phyloP scores from a whole-genome alignment of 2,888 invertebrate genomes.

The Fabriciana adippe region DNA sequence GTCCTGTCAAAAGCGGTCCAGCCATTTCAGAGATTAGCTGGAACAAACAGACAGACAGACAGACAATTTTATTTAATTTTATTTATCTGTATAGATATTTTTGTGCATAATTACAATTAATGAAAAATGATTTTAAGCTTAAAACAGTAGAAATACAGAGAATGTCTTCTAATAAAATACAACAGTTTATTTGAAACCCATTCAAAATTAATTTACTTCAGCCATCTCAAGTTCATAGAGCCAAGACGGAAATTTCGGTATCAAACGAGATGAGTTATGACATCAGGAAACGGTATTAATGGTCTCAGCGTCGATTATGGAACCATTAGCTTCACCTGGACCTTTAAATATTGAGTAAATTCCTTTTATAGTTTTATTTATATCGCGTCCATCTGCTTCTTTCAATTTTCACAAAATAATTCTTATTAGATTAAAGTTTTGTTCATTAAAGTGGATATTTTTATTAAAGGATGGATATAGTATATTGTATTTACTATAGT shows the following conservation, averaged over 20 bases:
- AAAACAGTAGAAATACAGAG: background rate
- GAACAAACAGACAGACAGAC: too few relatives aligned
- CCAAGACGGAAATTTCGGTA: conserved; percentile 38
- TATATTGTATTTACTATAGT: too few relatives aligned
- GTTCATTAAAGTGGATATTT: too few relatives aligned
- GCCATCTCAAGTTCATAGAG: conserved; percentile 27
- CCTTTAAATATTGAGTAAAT: conserved; percentile 34
- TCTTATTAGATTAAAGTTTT: too few relatives aligned
- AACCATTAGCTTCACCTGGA: conserved; percentile 43
- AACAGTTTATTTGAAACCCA: conserved; percentile 16
- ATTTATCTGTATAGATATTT: too few relatives aligned
- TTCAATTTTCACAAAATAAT: background rate
- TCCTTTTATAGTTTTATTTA: conserved; percentile 34
- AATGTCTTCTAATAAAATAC: background rate
- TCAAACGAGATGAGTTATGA: conserved; percentile 44
- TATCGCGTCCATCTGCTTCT: conserved; percentile 22
- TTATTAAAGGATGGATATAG: too few relatives aligned
- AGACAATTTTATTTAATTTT: too few relatives aligned
- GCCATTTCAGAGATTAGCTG: too few relatives aligned
- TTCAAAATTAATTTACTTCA: conserved; percentile 25
- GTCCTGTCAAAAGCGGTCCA: too few relatives aligned
- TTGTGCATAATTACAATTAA: too few relatives aligned
- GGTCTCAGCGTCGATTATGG: conserved; percentile 40
- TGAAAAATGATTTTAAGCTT: too few relatives aligned
- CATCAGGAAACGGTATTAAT: conserved; percentile 42